A percentile compares a stretch with the other conserved stretches of the same genome.
These are phyloP conservation scores for Diplazon laetatorius DNA, from an alignment of 2,888 invertebrate genomes.

Conservation along the genomic window DNA sequence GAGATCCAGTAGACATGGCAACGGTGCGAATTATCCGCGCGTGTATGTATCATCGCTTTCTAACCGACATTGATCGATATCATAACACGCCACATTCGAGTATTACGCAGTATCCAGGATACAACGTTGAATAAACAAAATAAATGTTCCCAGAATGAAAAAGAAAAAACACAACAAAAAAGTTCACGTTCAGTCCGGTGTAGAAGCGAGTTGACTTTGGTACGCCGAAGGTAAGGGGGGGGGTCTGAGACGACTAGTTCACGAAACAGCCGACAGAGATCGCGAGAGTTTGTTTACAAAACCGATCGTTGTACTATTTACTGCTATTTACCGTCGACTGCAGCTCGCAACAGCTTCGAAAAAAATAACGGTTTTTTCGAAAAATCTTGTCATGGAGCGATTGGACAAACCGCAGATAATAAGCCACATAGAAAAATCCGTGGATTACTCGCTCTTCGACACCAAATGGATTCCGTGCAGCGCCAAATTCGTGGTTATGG, in stretches of 20 bases:
- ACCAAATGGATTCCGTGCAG: slow-evolving; percentile 98
- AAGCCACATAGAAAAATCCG: slow-evolving; percentile 91
- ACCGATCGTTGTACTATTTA: background rate
- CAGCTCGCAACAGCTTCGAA: background rate
- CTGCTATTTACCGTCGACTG: background rate
- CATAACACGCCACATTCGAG: too few species aligned
- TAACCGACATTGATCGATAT: too few species aligned
- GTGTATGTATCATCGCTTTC: too few species aligned
- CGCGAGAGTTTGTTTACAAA: slow-evolving; percentile 56
- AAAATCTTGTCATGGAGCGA: slow-evolving; percentile 79
- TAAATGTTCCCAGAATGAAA: too few species aligned
- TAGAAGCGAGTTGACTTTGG: too few species aligned
- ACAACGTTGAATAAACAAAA: too few species aligned
- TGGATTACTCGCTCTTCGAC: slow-evolving; percentile 94
- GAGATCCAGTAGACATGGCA: too few species aligned
- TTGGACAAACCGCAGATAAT: slow-evolving; percentile 96
- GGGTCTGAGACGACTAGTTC: background rate
- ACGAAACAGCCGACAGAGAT: slow-evolving; percentile 14
- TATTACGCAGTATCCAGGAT: too few species aligned
- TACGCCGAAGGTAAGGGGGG: too few species aligned
- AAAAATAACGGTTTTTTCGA: background rate
- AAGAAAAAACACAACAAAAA: background rate
- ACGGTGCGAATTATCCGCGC: too few species aligned
- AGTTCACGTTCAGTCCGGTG: background rate
- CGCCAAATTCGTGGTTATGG: slow-evolving; percentile 95